Evolutionary conservation across 1,140 invertebrate genomes (phyloP), one percentile per base, ranked within the genome.

Genomic region (Bombus pyrosoma): DNA sequence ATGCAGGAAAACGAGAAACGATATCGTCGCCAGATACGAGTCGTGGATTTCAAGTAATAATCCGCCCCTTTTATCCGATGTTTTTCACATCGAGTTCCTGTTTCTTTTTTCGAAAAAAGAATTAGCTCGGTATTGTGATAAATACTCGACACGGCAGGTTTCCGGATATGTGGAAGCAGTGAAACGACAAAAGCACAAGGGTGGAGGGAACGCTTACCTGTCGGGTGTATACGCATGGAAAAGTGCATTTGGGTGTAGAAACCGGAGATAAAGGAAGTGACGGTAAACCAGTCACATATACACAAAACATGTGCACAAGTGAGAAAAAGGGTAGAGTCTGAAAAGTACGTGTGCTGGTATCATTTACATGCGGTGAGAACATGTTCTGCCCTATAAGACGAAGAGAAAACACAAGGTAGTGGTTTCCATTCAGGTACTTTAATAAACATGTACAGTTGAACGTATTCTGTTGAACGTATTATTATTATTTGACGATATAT

Each of bases 391-490:
- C 32, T 72, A 25, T 47, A 10, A 15, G 32, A 47, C 47, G n/a
- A 72, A 83, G 74, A 85, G 32, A 85, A 80, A 85, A 85, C 57
- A 80, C 83, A 80, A 59, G 68, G 12, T 64, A n/a, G n/a, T 47
- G 32, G 77, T 80, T 85, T 85, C 83, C 76, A 85, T 85, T 85
- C 83, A 80, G 83, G 83, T 85, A 85, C 83, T 85, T 80, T 85
- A 85, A 85, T 85, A 80, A 85, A 80, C 68, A 85, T 80, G 83
- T 85, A 85, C 83, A 85, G 83, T 85, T 71, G 76, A 85, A 80
- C 82, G 53, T 71, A 83, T 66, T 32, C 53, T 72, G 37, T 41
- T 59, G 72, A 74, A 74, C 43, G 73, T 74, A 75, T 83, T 53
- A 71, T 78, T 77, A 77, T 71, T 84, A 71, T 59, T 84, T 62